Evolutionary conservation across 2,888 invertebrate genomes (phyloP), one percentile per base, ranked within the genome.

Genomic region (Platypus cylindrus): DNA sequence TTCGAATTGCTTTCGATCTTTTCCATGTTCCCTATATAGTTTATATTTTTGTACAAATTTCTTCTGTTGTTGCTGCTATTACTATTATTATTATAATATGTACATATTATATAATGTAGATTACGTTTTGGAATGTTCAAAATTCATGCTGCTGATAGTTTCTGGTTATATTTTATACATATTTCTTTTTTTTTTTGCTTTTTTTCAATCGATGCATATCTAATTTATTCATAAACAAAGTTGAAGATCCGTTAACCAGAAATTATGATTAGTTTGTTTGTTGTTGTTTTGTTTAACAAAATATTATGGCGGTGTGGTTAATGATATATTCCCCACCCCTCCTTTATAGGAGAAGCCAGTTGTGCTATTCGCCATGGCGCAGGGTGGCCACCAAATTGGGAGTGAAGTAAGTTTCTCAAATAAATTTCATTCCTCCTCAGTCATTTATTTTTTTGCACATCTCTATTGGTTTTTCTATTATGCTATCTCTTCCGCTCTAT

Each of bases 331-430:
- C 58, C 60, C 56, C 56, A 55, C 51, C 55, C 56, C 55, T 56
- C 58, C 55, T 55, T 45, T 48, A 32, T 64, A 66, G 64, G 65
- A 68, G 66, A 65, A 68, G 65, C 62, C 70, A 76, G 73, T 77
- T 76, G 72, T 79, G 81, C 76, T 82, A 82, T 74, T 83, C 82
- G 63, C 87, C 86, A 70, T 89, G 87, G 87, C 81, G 85, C 61
- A 79, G 86, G 68, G 87, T 87, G 66, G 87, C 87, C 65, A 85
- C 83, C 68, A 87, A 86, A 69, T 81, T 87, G 63, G 86, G 87
- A 77, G 86, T 89, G 70, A 85, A 86, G 86, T 87, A 85, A 85
- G 87, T 86, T 63, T 65, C 62, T 63, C 48, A 45, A 49, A 57
- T 59, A 58, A 47, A 50, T 55, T 53, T 54, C 38, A 45, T 38